Evolutionary conservation across 2,888 invertebrate species (phyloP), one percentile per base, ranked within the genome.

Genomic region (Netelia virgata): DNA sequence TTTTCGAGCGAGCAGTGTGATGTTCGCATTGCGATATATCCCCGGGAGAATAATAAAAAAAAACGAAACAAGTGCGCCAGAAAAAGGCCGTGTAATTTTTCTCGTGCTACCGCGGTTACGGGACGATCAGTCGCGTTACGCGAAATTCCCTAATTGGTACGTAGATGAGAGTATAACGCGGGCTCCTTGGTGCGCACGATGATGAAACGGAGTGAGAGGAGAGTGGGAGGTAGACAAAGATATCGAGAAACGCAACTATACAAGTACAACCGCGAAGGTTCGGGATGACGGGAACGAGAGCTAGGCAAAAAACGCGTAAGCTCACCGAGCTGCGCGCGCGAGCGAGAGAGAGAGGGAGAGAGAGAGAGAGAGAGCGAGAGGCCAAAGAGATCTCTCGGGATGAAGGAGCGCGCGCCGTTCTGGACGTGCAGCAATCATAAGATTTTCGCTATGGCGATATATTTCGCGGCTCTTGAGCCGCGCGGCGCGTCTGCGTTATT

Each of bases 371-470:
- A 9, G 55, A 5, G 9, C 5, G 55, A 63, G 78, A 79, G 61
- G 69, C n/a, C 63, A 53, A 69, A 41, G 78, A 70, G 70, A 78
- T 72, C 63, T 63, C 23, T 63, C 73, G 36, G 73, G 43, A 55
- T 70, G 69, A 11, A 47, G 55, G 64, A n/a, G 66, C 63, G 36
- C 69, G 47, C 66, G 63, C 69, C 76, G 68, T 84, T 77, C 83
- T 77, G 76, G 73, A 84, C 85, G 84, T 82, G 83, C 83, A 74
- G 85, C 79, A 88, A 86, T 86, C 86, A 88, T 87, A 72, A 76
- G 66, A 88, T 90, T 91, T 91, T 89, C 89, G 75, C 81, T 81
- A 75, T 72, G 83, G 86, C 87, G 87, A 88, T 89, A 88, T 91
- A 91, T 89, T 91, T 86, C 82, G 85, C 83, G 80, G 83, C 79